Percentiles rank a stretch among this genome's conserved stretches.
These are phyloP conservation scores for Andrena minutula DNA, from an alignment of 2,888 invertebrate genomes.

Conservation along the genomic window DNA sequence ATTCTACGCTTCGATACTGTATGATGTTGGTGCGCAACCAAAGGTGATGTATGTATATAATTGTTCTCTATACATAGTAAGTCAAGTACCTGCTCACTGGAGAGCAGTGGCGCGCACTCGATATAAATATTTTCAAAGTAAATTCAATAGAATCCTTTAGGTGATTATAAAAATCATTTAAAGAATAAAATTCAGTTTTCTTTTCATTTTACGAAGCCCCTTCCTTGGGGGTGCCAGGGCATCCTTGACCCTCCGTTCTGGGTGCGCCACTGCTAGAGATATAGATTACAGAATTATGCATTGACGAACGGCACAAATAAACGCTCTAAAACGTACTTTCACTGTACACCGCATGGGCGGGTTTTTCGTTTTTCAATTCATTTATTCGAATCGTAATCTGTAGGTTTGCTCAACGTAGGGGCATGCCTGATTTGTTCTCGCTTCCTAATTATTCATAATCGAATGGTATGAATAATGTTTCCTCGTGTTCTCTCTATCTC, in stretches of 20 bases:
- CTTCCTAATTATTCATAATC: too few species aligned
- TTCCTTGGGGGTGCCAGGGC: too few species aligned
- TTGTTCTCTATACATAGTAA: constrained; percentile 6
- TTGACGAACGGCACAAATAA: constrained; percentile 13
- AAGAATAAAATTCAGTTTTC: too few species aligned
- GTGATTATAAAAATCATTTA: too few species aligned
- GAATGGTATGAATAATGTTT: too few species aligned
- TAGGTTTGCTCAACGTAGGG: background rate
- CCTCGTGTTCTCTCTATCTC: too few species aligned
- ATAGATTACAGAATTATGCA: constrained; percentile 9
- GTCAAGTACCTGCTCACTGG: background rate
- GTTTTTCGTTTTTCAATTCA: background rate
- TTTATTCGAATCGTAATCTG: background rate
- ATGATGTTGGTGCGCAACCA: constrained; percentile 13
- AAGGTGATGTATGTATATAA: constrained; percentile 30
- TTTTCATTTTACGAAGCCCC: too few species aligned
- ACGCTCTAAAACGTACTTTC: background rate
- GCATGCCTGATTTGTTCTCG: constrained; percentile 25
- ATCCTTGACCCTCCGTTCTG: too few species aligned
- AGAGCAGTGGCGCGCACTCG: too few species aligned
- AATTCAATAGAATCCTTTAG: too few species aligned
- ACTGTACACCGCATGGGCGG: constrained; percentile 1
- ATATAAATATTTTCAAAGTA: too few species aligned
- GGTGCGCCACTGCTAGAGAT: too few species aligned
- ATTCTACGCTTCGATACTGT: background rate